Evolutionary conservation across 2,797 vertebrate species (phyloP).

Genomic region (Oryzias dopingdopingensis): DNA sequence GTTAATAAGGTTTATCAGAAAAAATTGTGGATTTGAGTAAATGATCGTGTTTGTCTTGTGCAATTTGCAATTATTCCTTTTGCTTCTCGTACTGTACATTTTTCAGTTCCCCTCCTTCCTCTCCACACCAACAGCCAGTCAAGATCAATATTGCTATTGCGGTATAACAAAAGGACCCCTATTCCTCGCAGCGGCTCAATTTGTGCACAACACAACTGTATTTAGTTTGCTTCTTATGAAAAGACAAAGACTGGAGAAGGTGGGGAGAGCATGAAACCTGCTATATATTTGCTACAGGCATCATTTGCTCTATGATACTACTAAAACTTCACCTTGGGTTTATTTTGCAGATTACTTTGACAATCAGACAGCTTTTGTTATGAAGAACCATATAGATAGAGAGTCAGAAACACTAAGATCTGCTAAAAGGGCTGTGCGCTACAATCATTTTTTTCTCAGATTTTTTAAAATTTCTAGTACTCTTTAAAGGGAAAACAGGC

Average conservation of each 20-base stretch:
- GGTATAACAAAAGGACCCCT: not conserved
- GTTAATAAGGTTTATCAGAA: no score
- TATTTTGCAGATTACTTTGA: conserved; percentile 48
- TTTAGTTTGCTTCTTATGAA: conserved; percentile 20
- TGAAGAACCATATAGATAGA: conserved; percentile 22
- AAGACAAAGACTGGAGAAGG: conserved; percentile 21
- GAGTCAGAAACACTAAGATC: conserved; percentile 51
- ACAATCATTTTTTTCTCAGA: conserved; percentile 9
- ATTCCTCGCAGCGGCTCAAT: not conserved
- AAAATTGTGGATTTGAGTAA: no score
- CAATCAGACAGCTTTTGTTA: conserved; percentile 31
- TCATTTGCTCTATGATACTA: conserved; percentile 42
- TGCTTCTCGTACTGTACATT: no score
- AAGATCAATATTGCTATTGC: not conserved
- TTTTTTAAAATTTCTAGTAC: not conserved
- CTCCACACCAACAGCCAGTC: no score
- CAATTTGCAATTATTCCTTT: no score
- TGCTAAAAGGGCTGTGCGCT: conserved; percentile 22
- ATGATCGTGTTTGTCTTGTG: no score
- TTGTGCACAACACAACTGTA: conserved; percentile 27
- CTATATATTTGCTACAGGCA: conserved; percentile 23
- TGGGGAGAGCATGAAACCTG: conserved; percentile 12
- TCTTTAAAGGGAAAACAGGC: conserved; percentile 4
- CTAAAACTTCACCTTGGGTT: conserved; percentile 42
- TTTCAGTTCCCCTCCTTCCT: no score